phyloP scores from a whole-genome alignment of 64 coral and sea anemone species.

The Anthopleura sola region DNA sequence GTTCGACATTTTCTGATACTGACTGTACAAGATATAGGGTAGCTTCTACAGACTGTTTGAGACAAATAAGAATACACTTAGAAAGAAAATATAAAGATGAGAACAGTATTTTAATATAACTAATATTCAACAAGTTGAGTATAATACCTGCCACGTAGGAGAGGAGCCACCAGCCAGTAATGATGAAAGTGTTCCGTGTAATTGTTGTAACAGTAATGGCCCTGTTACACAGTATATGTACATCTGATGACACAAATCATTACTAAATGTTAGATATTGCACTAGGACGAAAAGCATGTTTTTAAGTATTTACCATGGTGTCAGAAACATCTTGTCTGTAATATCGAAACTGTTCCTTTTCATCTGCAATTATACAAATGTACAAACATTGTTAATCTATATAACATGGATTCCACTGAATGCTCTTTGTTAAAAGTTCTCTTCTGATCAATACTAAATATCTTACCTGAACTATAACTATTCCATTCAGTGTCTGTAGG shows the following conservation, averaged over 20 bases:
- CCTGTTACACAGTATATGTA: conserved; percentile 92
- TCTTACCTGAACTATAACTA: conserved; percentile 79
- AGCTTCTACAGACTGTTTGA: conserved; percentile 68
- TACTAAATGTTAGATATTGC: background rate
- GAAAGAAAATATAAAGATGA: no score
- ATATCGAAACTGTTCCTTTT: conserved; percentile 94
- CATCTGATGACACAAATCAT: conserved; percentile 54
- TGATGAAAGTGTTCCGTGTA: conserved; percentile 62
- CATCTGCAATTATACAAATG: conserved; percentile 35
- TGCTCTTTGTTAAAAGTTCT: no score
- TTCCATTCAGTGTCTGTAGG: conserved; percentile 89
- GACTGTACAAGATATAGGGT: conserved; percentile 87
- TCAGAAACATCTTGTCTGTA: conserved; percentile 97
- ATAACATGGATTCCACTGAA: no score
- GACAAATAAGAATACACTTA: background rate
- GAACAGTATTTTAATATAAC: no score
- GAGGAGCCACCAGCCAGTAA: conserved; percentile 48
- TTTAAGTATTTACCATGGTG: conserved; percentile 66
- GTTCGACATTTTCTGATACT: conserved; percentile 89
- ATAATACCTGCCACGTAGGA: conserved; percentile 79
- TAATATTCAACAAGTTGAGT: background rate
- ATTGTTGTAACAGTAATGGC: conserved; percentile 55
- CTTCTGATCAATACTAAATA: background rate
- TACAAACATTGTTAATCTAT: background rate
- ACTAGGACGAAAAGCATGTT: no score